Evolutionary conservation across 1,140 invertebrate species (phyloP), one percentile per base, ranked within the genome.

Genomic region (Lineus longissimus): DNA sequence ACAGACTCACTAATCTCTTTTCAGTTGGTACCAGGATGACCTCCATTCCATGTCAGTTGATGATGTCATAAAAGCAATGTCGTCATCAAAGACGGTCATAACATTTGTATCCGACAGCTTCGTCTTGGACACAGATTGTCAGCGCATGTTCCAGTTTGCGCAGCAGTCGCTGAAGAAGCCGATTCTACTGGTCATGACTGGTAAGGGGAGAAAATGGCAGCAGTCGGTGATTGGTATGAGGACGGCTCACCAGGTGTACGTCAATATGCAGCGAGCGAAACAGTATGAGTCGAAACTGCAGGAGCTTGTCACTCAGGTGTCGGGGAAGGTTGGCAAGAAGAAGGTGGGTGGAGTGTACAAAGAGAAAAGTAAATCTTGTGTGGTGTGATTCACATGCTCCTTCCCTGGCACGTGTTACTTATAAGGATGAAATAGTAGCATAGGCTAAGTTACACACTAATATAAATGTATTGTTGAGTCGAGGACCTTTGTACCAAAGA

Each of bases 81-180:
- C 33, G 19, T 40, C 29, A 31, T 57, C 64, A 4, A 65, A 74
- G 70, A 71, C 75, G 31, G 70, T 74, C 13, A 36, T 80, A 7
- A 64, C 78, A 57, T 75, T 73, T 25, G 70, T 76, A 9, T 78
- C 78, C 2, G 74, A 78, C 61, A 71, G 76, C 27, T 77, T 78
- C 64, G 70, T 73, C 29, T 57, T 55, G 15, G 68, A 69, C 27
- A 58, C 67, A 19, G 55, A 66, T 4, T 74, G 72, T 62, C 59
- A 64, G 22, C 69, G 71, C 30, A 47, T 79, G 19, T 64, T 78
- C 29, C 61, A 73, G 40, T 76, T 72, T 68, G 69, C 66, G 11
- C 72, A 73, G 25, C 66, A 78, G 23, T 75, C 69, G n/a, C 64
- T 80, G 13, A 63, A 70, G 43, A 79, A 76, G 63, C 70, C 73